Conservation (phyloP, 1,140 invertebrate genomes). For the Penaeus vannamei region DNA sequence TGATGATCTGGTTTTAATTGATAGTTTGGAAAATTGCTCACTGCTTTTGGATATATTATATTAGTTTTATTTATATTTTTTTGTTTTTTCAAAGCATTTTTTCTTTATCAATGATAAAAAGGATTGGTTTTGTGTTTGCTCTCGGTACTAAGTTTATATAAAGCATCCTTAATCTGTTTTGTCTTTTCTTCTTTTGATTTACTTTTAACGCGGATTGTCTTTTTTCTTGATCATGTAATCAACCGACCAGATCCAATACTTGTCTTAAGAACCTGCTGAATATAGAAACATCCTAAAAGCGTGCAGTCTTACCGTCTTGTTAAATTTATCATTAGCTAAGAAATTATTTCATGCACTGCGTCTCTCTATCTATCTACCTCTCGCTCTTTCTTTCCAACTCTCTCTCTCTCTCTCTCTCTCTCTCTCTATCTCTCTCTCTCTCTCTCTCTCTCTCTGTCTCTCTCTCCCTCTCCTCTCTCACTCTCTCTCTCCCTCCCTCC, state of each 20-base stretch:
- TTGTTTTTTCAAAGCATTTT: neutral
- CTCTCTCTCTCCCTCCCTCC: slow-evolving; percentile 18
- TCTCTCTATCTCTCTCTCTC: slow-evolving; percentile 22
- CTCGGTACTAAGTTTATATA: too few species aligned
- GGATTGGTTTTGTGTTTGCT: too few species aligned
- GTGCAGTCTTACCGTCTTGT: neutral
- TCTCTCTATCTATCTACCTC: slow-evolving; percentile 9
- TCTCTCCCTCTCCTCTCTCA: neutral
- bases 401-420: slow-evolving; percentile 22
- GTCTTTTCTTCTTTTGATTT: neutral
- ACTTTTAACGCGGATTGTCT: neutral
- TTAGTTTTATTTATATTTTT: neutral
- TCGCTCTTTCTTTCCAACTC: neutral
- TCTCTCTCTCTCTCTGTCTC: neutral
- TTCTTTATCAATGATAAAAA: neutral
- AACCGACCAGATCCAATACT: too few species aligned
- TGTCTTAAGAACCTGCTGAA: too few species aligned
- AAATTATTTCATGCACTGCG: neutral
- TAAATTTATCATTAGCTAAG: neutral
- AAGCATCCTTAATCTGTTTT: neutral
- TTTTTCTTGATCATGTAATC: too few species aligned
- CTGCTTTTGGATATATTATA: neutral
- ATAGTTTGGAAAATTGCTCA: too few species aligned
- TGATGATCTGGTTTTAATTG: too few species aligned
- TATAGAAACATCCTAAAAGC: too few species aligned